Base-by-base conservation (phyloP, 1,140 invertebrate species). In the Pemphigus obesinymphae region DNA sequence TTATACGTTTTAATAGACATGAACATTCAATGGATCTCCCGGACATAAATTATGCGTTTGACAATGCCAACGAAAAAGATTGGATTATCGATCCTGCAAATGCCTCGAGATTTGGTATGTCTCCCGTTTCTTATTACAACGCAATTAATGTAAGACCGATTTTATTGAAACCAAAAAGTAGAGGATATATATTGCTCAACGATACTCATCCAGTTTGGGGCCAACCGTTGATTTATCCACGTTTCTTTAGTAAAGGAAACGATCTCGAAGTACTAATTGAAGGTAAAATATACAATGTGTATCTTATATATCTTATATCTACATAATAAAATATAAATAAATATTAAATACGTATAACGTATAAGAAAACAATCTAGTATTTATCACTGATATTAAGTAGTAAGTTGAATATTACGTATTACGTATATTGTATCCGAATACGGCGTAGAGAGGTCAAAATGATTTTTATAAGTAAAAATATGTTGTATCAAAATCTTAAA, bases 21-120 rank as follows among this genome's bases (percentile, higher is more conserved):
- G 84, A 84, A 82, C n/a, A 82, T 29, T 82, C 83, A 34, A 31
- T 83, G 1, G 85, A 85, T 10, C 85, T 88, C 6, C 91, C 92
- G 0, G 91, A 93, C 84, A 90, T 93, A 29, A 91, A 92, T 85
- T 91, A 88, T 84, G 88, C 89, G 29, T 90, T 91, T 81, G 91
- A 92, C 84, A 88, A 88, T 0, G 85, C 58, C 7, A 87, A 85
- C 23, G 82, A 84, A 10, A 80, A 84, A 31, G 87, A 88, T 68
- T 87, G 84, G 53, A 29, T 87, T 0, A 31, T 68, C 1, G 86
- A 87, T 70, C 87, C 86, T 0, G 83, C 53, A 0, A 84, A 88
- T 4, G 89, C 88, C 5, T 73, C 45, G 0, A 84, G 85, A 37
- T 82, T 86, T 0, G 84, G 84, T 5, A 82, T 84, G 6, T 82